Base-by-base conservation (phyloP, 2,888 invertebrate species). In the Drosophila suboccidentalis region DNA sequence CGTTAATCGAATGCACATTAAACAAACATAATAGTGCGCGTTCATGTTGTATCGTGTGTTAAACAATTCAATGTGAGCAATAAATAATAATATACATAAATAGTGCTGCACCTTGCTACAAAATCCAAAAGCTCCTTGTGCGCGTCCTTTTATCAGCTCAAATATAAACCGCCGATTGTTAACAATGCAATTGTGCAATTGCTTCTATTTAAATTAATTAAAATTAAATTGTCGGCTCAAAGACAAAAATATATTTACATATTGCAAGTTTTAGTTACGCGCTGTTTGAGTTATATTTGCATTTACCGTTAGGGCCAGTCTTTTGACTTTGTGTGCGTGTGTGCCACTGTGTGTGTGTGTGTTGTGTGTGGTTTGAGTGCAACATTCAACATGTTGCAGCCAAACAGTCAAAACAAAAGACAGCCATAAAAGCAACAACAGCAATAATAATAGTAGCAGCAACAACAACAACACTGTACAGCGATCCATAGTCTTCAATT, bases 301-400 rank as follows among this genome's bases (percentile, higher is more conserved):
- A 72, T 82, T 77, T 77, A 77, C 76, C 76, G 76, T 77, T 77
- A 77, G 75, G 79, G 67, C 59, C 53, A 70, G 49, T 62, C 44
- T 49, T 36, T 47, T 43, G 59, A 71, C 58, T 59, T 9, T 47
- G 22, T 38, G 9, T 32, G 32, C 39, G 57, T 50, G 57, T 10
- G 60, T 38, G 41, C 32, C 34, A 54, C 47, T 47, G 49, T 46
- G 13, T 32, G n/a, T n/a, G 11, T 34, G 19, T 19, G 4, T 39
- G 55, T 57, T 22, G 55, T 36, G 39, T 34, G 41, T 26, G 54
- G 58, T 59, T 58, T 73, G 59, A 22, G 41, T 76, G 76, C 79
- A 76, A 77, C 71, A 85, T 83, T 73, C 86, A 86, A 86, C 89
- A 83, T 83, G 83, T 83, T 83, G 83, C 89, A 83, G 76, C 41